Conservation (phyloP, 2,113 vertebrate species). For the Xyliphius kryptos region DNA sequence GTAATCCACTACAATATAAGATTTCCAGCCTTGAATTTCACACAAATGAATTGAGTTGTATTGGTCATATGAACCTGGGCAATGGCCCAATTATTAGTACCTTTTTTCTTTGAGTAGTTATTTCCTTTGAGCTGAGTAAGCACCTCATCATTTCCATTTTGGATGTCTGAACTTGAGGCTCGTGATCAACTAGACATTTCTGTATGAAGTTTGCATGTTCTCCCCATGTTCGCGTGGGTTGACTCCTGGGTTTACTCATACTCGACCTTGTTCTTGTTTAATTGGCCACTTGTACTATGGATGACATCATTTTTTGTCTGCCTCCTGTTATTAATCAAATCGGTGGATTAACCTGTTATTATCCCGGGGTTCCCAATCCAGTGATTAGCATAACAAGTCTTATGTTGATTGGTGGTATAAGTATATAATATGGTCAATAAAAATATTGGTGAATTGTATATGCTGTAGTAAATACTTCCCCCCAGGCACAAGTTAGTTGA, state of each 20-base stretch:
- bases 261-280: too few relatives aligned
- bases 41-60: neutral
- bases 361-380: too few relatives aligned
- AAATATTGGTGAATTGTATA: too few relatives aligned
- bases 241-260: neutral
- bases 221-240: too few relatives aligned
- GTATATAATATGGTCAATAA: too few relatives aligned
- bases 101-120: constrained; percentile 7
- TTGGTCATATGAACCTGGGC: constrained; percentile 4
- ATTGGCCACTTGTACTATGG: too few relatives aligned
- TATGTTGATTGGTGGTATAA: too few relatives aligned
- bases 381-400: too few relatives aligned
- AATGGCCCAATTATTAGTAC: constrained; percentile 12
- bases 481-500: neutral
- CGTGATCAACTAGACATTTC: neutral
- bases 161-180: neutral
- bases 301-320: too few relatives aligned
- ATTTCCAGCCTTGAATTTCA: constrained; percentile 12
- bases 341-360: too few relatives aligned
- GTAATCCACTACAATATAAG: constrained; percentile 18
- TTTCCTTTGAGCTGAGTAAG: constrained; percentile 12
- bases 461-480: neutral
- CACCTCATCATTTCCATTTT: constrained; percentile 10
- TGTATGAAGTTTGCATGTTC: too few relatives aligned
- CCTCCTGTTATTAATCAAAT: too few relatives aligned